A percentile compares a stretch with the other conserved stretches of the same genome.
Evolutionary conservation across 2,888 invertebrate genomes (phyloP).

Genomic region (Chymomyza fuscimana): DNA sequence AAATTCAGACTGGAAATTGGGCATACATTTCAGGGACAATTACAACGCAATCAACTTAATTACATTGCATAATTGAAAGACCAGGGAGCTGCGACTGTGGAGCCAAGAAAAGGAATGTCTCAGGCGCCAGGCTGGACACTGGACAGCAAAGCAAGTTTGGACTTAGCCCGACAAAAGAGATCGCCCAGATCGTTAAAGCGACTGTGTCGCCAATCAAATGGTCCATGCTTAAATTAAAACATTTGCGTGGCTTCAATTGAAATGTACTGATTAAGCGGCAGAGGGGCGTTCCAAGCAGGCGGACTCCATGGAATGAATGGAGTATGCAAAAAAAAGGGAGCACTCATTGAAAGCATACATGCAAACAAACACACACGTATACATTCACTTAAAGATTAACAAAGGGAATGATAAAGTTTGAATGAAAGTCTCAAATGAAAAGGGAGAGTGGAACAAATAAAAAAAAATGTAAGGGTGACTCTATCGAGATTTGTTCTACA

Average conservation of each 20-base stretch:
- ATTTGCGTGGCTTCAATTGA: slow-evolving; percentile 25
- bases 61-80: slow-evolving; percentile 68
- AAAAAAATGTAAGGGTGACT: background rate
- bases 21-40: slow-evolving; percentile 68
- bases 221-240: background rate
- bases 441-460: background rate
- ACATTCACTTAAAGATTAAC: background rate
- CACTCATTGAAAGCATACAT: background rate
- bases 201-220: background rate
- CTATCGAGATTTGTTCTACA: background rate
- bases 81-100: background rate
- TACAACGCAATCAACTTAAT: slow-evolving; percentile 68
- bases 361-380: background rate
- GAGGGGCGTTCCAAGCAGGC: background rate
- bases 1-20: slow-evolving; percentile 48
- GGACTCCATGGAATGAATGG: background rate
- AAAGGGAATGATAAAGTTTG: background rate
- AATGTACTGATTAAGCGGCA: slow-evolving; percentile 28
- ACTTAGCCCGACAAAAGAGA: background rate
- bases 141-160: background rate
- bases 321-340: background rate
- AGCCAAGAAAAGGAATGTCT: background rate
- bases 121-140: background rate
- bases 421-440: background rate
- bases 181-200: background rate